phyloP scores from a whole-genome alignment of 2,113 vertebrate species.

The Larimichthys crocea region DNA sequence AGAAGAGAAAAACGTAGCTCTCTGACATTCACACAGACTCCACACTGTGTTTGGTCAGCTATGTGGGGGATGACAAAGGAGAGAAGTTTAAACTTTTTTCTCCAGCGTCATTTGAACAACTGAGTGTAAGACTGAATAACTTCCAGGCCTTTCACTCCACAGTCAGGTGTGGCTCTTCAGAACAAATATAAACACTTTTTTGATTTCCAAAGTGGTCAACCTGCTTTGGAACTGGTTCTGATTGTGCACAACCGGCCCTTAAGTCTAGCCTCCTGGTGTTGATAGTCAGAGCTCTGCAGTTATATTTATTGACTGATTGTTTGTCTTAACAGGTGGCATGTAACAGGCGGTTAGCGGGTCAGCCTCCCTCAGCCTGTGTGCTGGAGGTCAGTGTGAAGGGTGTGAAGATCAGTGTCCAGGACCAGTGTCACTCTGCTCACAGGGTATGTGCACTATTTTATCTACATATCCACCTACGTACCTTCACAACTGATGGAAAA shows the following conservation, averaged over 20 bases:
- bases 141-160: too few species aligned
- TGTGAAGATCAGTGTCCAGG: conserved; percentile 88
- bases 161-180: too few species aligned
- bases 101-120: too few species aligned
- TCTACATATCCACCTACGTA: background rate
- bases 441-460: conserved; percentile 64
- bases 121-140: too few species aligned
- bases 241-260: background rate
- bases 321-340: conserved; percentile 88
- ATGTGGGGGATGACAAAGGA: too few species aligned
- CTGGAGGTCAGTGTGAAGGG: conserved; percentile 93
- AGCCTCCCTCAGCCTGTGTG: conserved; percentile 90
- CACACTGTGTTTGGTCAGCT: too few species aligned
- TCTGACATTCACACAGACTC: too few species aligned
- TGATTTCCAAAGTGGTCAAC: background rate
- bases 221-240: background rate
- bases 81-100: too few species aligned
- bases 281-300: background rate
- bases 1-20: too few species aligned
- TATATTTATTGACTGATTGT: conserved; percentile 7
- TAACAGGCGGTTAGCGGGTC: conserved; percentile 86
- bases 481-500: background rate
- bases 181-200: background rate
- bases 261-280: background rate
- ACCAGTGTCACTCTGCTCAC: conserved; percentile 79